phyloP scores from a whole-genome alignment of 2,797 vertebrate species.

The Sebastiscus tertius region DNA sequence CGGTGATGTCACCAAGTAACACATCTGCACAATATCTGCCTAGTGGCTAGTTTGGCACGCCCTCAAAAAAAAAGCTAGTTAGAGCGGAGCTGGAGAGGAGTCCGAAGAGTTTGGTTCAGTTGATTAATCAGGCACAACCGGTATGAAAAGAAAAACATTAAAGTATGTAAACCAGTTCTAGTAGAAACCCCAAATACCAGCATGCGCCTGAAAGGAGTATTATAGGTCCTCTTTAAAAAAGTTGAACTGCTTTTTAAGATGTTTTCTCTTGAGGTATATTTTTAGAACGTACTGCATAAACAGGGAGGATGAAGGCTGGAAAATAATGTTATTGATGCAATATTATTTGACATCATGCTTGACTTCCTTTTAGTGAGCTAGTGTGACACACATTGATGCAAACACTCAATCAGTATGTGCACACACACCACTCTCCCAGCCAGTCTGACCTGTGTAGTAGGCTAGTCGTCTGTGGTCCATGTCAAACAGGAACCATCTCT shows the following conservation, averaged over 20 bases:
- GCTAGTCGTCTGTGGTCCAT: constrained; percentile 88
- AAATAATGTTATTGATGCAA: neutral
- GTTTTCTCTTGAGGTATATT: neutral
- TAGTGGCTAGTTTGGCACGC: too few species aligned
- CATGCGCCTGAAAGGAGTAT: too few species aligned
- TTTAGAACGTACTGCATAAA: rapidly evolving
- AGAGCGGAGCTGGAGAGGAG: too few species aligned
- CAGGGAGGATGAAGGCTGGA: neutral
- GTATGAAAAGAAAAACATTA: neutral
- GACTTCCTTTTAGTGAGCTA: neutral
- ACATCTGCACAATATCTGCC: too few species aligned
- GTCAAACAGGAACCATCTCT: constrained; percentile 93
- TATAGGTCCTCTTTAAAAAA: neutral
- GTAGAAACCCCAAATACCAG: too few species aligned
- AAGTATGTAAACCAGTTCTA: too few species aligned
- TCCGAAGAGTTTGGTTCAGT: too few species aligned
- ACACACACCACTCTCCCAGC: constrained; percentile 21
- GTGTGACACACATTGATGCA: constrained; percentile 12
- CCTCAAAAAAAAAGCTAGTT: too few species aligned
- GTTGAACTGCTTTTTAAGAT: neutral
- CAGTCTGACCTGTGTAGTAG: constrained; percentile 88
- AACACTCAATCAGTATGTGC: constrained; percentile 9
- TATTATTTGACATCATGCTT: neutral
- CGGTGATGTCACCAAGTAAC: too few species aligned
- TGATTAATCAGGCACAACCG: too few species aligned